Base-by-base conservation (phyloP, 2,888 invertebrate genomes). In the Morpho deidamia region DNA sequence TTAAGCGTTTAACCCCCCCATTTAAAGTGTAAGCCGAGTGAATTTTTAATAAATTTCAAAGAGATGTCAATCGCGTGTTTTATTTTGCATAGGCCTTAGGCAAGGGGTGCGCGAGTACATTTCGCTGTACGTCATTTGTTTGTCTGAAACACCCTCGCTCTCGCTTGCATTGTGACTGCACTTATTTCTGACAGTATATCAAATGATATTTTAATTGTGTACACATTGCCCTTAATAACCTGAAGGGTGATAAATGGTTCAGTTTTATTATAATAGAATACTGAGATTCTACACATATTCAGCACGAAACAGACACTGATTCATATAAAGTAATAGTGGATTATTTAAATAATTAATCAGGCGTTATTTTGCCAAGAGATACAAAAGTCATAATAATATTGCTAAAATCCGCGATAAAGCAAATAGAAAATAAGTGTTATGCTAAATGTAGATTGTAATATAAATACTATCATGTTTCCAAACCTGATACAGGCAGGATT, bases 31-130 rank as follows among this genome's bases (percentile, higher is more conserved):
- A 84, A 87, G 82, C 82, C 74, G 69, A 65, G 74, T 89, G 85
- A 86, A 89, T 89, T 83, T 87, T 88, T 89, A 87, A 89, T 87
- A 88, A 83, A 85, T 87, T 86, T 87, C 84, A 83, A 84, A 84
- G 83, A 84, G 84, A 88, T 83, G 89, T 86, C 89, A 89, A 86
- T 86, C 75, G 86, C 74, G 84, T 85, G 82, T 86, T 89, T 88
- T 89, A 89, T 89, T 89, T 89, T 89, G 89, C 88, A 88, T 89
- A 87, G 84, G 79, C 86, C 76, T 86, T 79, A 85, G 68, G 71
- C 71, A 63, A 69, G 83, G 84, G 83, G 82, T 75, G 80, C 78
- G 79, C 78, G 80, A 90, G 90, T 90, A 90, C 81, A 79, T 89
- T 90, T 88, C 86, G 72, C 60, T 90, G 90, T 90, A 82, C 76